Evolutionary conservation across 2,797 vertebrate genomes (phyloP), one percentile per base, ranked within the genome.

Genomic region (Fratercula arctica): DNA sequence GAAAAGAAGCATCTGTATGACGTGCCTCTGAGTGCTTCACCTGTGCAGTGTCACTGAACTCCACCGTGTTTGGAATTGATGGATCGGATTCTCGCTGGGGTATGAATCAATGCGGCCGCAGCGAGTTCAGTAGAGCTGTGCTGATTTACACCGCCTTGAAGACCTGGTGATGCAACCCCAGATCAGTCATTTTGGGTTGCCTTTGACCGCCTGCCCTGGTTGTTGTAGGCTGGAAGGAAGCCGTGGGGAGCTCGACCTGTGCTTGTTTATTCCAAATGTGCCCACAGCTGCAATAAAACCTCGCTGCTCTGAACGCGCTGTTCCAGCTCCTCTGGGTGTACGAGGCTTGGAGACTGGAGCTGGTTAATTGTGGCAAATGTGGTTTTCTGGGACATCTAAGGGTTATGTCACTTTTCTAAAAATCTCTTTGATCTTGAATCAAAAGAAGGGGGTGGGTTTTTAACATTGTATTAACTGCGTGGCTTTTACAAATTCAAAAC

Each of bases 401-500:
- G 95, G 96, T 96, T 97, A 96, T 97, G 96, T 96, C 97, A 97
- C 96, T 97, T 97, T 92, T 95, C 91, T 85, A 86, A 96, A 95
- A 96, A 94, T 94, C 92, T 90, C 96, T 97, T 97, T 97, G 97
- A 97, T 97, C 97, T 96, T 35, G 90, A 96, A 95, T 97, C 97
- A 97, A 97, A 97, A 97, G 97, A 90, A 96, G 90, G 87, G 96
- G 96, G 96, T 95, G 94, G 94, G 83, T 73, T 95, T 92, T 94
- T 91, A 95, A 63, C 9, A 0, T 96, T 35, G 37, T 93, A 82
- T 94, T 90, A 80, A 95, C 96, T 96, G 94, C 96, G 93, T 95
- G 96, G 96, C 96, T 97, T 97, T 97, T 97, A 92, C 96, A 97
- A 97, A 97, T 97, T 95, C 97, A 95, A 97, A 97, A 96, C 91